Evolutionary conservation across 1,140 invertebrate genomes (phyloP).

Genomic region (Vanessa atalanta): DNA sequence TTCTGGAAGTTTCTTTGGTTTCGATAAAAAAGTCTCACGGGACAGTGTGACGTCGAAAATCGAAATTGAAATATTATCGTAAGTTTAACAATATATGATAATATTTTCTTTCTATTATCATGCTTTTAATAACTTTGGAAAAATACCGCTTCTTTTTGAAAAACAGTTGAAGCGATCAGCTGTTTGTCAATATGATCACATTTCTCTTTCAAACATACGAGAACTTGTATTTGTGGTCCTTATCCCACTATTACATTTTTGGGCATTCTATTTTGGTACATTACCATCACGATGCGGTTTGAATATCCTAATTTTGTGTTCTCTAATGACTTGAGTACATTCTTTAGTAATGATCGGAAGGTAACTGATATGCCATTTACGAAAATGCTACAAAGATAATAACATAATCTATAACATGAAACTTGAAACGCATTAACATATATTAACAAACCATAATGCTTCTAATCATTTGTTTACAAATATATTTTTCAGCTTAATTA

Average conservation of each 20-base stretch:
- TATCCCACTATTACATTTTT: slow-evolving; percentile 74
- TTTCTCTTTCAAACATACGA: slow-evolving; percentile 58
- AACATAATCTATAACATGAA: neutral
- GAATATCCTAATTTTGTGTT: slow-evolving; percentile 76
- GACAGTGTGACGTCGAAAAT: slow-evolving; percentile 48
- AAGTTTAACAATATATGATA: slow-evolving; percentile 41
- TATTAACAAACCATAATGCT: slow-evolving; percentile 8
- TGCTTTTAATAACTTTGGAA: slow-evolving; percentile 8
- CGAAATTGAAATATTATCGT: slow-evolving; percentile 46
- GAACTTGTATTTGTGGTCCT: slow-evolving; percentile 56
- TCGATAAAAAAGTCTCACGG: slow-evolving; percentile 20
- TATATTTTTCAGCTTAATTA: slow-evolving; percentile 12
- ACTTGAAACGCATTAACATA: neutral
- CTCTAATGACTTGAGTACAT: slow-evolving; percentile 61
- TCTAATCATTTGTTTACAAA: slow-evolving; percentile 14
- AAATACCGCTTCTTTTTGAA: slow-evolving; percentile 11
- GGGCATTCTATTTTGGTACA: slow-evolving; percentile 80
- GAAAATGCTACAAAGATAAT: neutral
- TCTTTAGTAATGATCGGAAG: slow-evolving; percentile 61
- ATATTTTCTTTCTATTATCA: slow-evolving; percentile 17
- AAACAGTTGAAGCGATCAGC: slow-evolving; percentile 59
- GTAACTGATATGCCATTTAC: slow-evolving; percentile 48
- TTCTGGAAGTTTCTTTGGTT: slow-evolving; percentile 19
- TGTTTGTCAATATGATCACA: slow-evolving; percentile 74
- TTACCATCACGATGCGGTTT: slow-evolving; percentile 77